Evolutionary conservation across 2,113 vertebrate genomes (phyloP), one percentile per base, ranked within the genome.

Genomic region (Accipiter virgatus): DNA sequence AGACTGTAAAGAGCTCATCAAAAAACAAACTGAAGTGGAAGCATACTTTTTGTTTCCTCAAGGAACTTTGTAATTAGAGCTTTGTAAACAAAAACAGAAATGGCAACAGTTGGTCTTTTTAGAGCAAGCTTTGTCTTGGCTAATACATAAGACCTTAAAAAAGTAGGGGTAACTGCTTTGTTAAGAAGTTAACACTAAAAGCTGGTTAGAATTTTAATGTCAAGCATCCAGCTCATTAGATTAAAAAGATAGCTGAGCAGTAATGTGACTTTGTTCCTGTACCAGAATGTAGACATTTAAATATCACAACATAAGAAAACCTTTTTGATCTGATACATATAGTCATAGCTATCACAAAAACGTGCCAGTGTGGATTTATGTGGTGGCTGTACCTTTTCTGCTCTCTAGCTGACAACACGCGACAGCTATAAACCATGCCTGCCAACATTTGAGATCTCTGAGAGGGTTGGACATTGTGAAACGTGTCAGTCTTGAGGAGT

Each of bases 371-470:
- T 48, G 27, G 72, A 83, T 91, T 92, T 80, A 42, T 61, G 36
- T 53, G 21, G 34, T 56, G 79, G 52, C 50, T 47, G 45, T 45
- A 68, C 36, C 70, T 61, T 95, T 96, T 81, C 82, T 55, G 67
- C 29, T 79, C 16, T 88, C 8, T n/a, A 73, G 32, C 58, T 95
- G 67, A 74, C 52, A 75, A 67, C n/a, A 86, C 13, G 7, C 83
- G 32, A 88, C 55, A 61, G 32, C 78, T 91, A 85, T 27, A 55
- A 85, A 81, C 88, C 78, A 94, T 31, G 52, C 32, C 71, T 96
- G 89, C 62, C 96, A 95, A 36, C 42, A 67, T 36, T 10, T 93
- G 81, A 84, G 72, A 78, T 78, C 79, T 95, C 90, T 90, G 88
- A 86, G 79, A 88, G 45, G 48, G 48, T 8, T 73, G 86, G 73